Conservation (phyloP, 2,888 invertebrate genomes). For the Phania funesta region DNA sequence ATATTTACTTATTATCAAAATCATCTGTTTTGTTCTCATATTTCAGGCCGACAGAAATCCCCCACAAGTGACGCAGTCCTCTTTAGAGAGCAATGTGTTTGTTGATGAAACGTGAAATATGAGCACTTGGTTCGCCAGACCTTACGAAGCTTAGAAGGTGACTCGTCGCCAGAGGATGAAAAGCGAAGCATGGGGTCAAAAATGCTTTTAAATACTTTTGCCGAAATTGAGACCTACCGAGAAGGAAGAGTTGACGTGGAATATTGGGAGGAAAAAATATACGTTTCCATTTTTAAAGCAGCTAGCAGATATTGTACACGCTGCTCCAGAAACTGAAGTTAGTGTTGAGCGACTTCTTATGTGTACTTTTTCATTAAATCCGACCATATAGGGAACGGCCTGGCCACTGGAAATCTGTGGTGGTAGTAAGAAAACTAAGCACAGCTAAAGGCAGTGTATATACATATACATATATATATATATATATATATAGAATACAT, state of each 20-base stretch:
- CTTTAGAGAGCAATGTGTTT: background rate
- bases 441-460: too few species aligned
- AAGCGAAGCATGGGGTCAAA: background rate
- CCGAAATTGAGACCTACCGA: background rate
- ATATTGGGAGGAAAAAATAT: background rate
- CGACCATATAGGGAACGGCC: too few species aligned
- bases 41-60: too few species aligned
- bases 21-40: too few species aligned
- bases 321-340: background rate
- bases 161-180: background rate
- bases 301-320: background rate
- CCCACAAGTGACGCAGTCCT: too few species aligned
- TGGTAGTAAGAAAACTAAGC: too few species aligned
- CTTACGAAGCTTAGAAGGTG: background rate
- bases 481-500: too few species aligned
- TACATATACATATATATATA: too few species aligned
- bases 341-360: too few species aligned
- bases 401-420: too few species aligned
- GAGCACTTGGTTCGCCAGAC: background rate
- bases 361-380: too few species aligned
- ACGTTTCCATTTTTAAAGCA: slow-evolving; percentile 15
- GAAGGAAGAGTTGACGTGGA: background rate
- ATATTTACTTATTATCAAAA: too few species aligned
- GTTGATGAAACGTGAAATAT: background rate
- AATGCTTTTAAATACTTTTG: background rate